Evolutionary conservation across 2,888 invertebrate species (phyloP).

Genomic region (Drosophila paranaensis): DNA sequence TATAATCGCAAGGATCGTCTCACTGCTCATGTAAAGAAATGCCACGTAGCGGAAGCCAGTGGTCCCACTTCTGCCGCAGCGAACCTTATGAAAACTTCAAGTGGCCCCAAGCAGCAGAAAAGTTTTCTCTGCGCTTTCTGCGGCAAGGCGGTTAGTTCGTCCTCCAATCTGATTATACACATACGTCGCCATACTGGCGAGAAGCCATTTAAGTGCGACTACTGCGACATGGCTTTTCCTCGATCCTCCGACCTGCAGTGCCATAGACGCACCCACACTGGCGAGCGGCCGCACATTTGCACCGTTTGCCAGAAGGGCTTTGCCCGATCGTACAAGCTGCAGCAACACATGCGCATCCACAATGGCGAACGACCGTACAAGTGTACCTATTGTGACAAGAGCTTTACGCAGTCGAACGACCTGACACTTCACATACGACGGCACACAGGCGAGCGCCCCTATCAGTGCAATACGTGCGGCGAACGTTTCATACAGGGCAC

Average conservation of each 20-base stretch:
- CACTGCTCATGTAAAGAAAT: constrained; percentile 79
- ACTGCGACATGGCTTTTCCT: constrained; percentile 88
- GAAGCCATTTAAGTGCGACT: constrained; percentile 88
- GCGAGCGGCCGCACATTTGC: constrained; percentile 86
- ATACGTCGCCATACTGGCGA: constrained; percentile 89
- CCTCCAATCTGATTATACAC: constrained; percentile 88
- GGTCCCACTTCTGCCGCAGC: background rate
- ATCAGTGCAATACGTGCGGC: constrained; percentile 89
- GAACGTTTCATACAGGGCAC: constrained; percentile 89
- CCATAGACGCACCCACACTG: constrained; percentile 87
- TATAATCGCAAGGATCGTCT: constrained; percentile 83
- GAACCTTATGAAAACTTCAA: background rate
- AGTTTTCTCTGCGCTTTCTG: constrained; percentile 87
- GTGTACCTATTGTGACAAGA: constrained; percentile 86
- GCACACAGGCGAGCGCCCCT: constrained; percentile 89
- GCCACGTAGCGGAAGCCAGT: constrained; percentile 48
- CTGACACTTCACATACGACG: constrained; percentile 89
- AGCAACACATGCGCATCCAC: constrained; percentile 87
- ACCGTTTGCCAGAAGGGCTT: constrained; percentile 85
- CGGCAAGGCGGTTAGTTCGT: constrained; percentile 87
- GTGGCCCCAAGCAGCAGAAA: constrained; percentile 75
- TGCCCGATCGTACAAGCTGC: constrained; percentile 87
- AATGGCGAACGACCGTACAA: constrained; percentile 87
- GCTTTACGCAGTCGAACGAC: constrained; percentile 90
- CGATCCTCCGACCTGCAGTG: constrained; percentile 88